Percentiles rank a stretch among this genome's conserved stretches.
phyloP scores from a whole-genome alignment of 1,140 invertebrate species.

The Drosophila mojavensis region DNA sequence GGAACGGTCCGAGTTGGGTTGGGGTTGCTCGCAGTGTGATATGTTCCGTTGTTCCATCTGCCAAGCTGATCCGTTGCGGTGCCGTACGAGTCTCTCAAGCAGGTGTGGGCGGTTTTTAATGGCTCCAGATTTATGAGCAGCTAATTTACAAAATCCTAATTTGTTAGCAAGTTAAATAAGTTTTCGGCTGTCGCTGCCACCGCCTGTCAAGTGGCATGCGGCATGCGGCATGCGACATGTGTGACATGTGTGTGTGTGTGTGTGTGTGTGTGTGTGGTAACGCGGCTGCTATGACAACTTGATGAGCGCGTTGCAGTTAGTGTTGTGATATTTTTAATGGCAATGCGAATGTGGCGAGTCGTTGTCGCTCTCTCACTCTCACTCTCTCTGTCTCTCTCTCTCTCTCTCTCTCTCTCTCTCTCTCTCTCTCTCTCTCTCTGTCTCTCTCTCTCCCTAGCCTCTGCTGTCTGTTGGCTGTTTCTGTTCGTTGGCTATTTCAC shows the following conservation, averaged over 20 bases:
- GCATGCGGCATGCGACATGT: conserved; percentile 11
- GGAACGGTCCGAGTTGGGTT: background rate
- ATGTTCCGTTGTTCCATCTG: too few relatives aligned
- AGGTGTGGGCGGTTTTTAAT: conserved; percentile 36
- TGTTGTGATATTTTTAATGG: conserved; percentile 42
- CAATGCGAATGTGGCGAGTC: conserved; percentile 9
- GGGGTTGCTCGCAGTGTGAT: background rate
- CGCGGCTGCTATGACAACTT: conserved; percentile 28
- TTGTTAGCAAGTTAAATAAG: conserved; percentile 65
- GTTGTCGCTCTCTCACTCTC: background rate
- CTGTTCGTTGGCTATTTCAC: conserved; percentile 28
- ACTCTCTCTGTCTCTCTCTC: too few relatives aligned
- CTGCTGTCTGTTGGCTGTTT: background rate
- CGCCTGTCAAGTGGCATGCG: conserved; percentile 9
- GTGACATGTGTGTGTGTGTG: background rate
- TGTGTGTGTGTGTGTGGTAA: too few relatives aligned
- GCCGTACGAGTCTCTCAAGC: background rate
- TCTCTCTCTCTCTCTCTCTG: background rate
- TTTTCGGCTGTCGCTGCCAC: conserved; percentile 11
- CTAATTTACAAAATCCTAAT: conserved; percentile 72
- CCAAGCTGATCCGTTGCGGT: too few relatives aligned
- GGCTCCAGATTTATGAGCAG: conserved; percentile 72
- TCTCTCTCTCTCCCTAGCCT: conserved; percentile 6
- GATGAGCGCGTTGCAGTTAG: conserved; percentile 39
- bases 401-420: too few relatives aligned